Base-by-base conservation (phyloP, 2,888 invertebrate species). In the Eustalomyia histrio region DNA sequence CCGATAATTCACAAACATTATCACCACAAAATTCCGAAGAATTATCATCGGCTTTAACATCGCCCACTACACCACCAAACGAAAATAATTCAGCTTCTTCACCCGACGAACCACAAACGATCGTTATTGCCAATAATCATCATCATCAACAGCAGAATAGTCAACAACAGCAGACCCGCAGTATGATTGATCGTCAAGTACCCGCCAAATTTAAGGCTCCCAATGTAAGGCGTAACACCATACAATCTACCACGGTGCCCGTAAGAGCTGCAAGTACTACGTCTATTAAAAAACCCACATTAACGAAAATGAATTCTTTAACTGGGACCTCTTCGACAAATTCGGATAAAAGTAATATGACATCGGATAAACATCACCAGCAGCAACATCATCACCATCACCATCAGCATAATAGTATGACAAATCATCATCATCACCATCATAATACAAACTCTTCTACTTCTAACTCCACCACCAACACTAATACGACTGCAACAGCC, bases 101-200 rank as follows among this genome's bases (percentile, higher is more conserved):
- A 4, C 88, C 88, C 7, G 88, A 88, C 83, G 88, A 88, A 74
- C 86, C 87, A 4, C 87, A 88, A 76, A 88, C 87, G 35, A 85
- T 72, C 74, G 83, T 84, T 79, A 80, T 84, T 83, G 83, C 84
- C 83, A 83, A 80, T 82, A 76, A 80, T 69, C 83, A 80, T 63
- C 83, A 80, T 63, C 83, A 84, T 67, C 83, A 84, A 61, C 73
- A 79, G 58, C 69, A 81, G 57, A 67, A 83, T 17, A 79, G 82
- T n/a, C 78, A 83, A 61, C 71, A 76, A 21, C 69, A 84, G 75
- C 85, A 82, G 50, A 29, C 64, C 16, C 84, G 85, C 84, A 88
- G 85, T 80, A 88, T 88, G 89, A 88, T 88, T 39, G 89, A 89
- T 85, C 88, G 87, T 24, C 89, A 86, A 80, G 82, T 88, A 14